Percentiles rank a stretch among this genome's conserved stretches.
These are phyloP conservation scores for Leucoma salicis DNA, from an alignment of 2,888 invertebrate genomes.

Conservation along the genomic window DNA sequence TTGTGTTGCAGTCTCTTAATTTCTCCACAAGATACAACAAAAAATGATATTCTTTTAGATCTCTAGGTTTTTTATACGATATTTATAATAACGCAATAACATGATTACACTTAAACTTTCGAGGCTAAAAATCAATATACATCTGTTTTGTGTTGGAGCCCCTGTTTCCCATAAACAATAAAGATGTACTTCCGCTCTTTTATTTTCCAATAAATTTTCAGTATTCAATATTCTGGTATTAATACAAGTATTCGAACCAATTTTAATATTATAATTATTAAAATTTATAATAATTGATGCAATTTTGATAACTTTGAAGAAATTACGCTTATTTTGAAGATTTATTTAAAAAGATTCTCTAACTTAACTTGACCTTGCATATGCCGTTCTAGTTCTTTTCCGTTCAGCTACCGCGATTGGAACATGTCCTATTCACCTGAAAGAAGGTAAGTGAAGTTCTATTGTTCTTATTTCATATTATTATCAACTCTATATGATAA, in stretches of 20 bases:
- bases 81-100: no score
- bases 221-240: constrained; percentile 44
- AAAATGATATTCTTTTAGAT: no score
- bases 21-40: no score
- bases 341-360: constrained; percentile 59
- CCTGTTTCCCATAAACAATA: neutral
- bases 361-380: constrained; percentile 82
- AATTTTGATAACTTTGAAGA: constrained; percentile 11
- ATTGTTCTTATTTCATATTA: constrained; percentile 34
- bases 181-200: constrained; percentile 68
- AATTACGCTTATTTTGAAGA: constrained; percentile 26
- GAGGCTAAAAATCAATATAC: neutral
- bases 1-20: no score
- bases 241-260: constrained; percentile 32
- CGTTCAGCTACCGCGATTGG: constrained; percentile 89
- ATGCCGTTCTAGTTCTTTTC: constrained; percentile 86
- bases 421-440: constrained; percentile 92
- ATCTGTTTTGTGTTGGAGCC: neutral
- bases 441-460: constrained; percentile 87
- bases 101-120: no score
- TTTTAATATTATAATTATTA: constrained; percentile 43
- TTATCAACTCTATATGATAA: constrained; percentile 35
- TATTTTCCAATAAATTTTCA: constrained; percentile 55
- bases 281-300: constrained; percentile 44
- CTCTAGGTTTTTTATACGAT: no score